Evolutionary conservation across 2,113 vertebrate species (phyloP).

Genomic region (Athene cunicularia): DNA sequence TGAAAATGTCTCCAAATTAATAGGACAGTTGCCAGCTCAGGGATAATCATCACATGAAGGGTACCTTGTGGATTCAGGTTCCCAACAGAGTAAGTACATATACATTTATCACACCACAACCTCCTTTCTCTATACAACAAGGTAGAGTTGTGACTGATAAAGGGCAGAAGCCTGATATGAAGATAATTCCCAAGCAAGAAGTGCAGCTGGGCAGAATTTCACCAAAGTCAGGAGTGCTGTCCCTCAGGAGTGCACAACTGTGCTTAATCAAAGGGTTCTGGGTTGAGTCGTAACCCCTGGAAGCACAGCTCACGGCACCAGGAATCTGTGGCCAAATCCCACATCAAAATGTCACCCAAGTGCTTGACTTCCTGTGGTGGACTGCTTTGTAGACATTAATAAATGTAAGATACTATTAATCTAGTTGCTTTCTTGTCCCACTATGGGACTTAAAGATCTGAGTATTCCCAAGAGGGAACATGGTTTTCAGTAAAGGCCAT

Average conservation of each 20-base stretch:
- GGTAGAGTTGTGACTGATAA: background rate
- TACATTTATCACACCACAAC: background rate
- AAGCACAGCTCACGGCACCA: background rate
- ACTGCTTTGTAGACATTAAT: background rate
- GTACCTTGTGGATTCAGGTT: background rate
- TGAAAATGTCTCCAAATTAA: background rate
- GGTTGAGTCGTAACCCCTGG: background rate
- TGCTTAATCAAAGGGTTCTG: conserved; percentile 1
- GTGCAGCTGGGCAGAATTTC: background rate
- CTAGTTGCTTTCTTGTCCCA: background rate
- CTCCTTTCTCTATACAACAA: background rate
- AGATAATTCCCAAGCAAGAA: conserved; percentile 27
- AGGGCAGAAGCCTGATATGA: background rate
- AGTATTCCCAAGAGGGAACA: background rate
- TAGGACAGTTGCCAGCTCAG: background rate
- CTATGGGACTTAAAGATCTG: background rate
- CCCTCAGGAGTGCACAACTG: background rate
- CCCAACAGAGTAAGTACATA: background rate
- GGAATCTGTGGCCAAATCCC: background rate
- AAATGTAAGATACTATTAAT: background rate
- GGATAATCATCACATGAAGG: background rate
- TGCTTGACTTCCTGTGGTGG: background rate
- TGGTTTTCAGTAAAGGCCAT: background rate
- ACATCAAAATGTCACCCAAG: background rate
- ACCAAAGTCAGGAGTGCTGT: background rate